Percentiles rank a stretch among this genome's conserved stretches.
Evolutionary conservation across 2,797 vertebrate genomes (phyloP).

Genomic region (Astyanax mexicanus): DNA sequence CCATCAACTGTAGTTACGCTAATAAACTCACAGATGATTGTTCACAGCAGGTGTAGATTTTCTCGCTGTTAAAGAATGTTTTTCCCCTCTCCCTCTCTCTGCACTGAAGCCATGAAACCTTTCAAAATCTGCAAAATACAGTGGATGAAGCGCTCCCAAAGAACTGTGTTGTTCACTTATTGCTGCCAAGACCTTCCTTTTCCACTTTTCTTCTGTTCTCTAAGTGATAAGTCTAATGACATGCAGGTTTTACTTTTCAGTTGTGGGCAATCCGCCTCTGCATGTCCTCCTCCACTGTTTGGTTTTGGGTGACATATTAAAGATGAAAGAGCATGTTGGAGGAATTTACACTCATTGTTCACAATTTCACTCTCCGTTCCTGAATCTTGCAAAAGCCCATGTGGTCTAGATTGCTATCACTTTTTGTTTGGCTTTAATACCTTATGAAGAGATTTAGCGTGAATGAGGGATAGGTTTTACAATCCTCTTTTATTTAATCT

Average conservation of each 20-base stretch:
- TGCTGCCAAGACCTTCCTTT: conserved; percentile 9
- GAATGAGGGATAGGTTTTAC: background rate
- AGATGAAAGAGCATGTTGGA: conserved; percentile 4
- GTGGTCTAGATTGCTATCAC: conserved; percentile 6
- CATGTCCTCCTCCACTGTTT: background rate
- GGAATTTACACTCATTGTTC: conserved; percentile 20
- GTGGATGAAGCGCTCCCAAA: conserved; percentile 5
- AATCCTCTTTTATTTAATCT: background rate
- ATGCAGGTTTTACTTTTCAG: background rate
- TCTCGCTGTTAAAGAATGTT: background rate
- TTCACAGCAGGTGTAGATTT: conserved; percentile 30
- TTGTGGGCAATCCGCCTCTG: background rate
- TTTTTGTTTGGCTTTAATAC: conserved; percentile 11
- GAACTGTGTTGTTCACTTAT: conserved; percentile 30
- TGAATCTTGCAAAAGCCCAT: conserved; percentile 5
- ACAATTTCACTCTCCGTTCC: background rate
- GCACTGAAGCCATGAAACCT: background rate
- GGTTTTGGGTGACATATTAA: background rate
- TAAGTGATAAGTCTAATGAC: no score
- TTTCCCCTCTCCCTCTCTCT: background rate
- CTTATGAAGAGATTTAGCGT: background rate
- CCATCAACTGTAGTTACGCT: conserved; percentile 29
- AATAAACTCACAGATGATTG: conserved; percentile 30
- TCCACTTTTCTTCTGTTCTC: background rate
- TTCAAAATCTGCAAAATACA: conserved; percentile 16